Evolutionary conservation across 2,888 invertebrate species (phyloP), one percentile per base, ranked within the genome.

Genomic region (Agrotis clavis): DNA sequence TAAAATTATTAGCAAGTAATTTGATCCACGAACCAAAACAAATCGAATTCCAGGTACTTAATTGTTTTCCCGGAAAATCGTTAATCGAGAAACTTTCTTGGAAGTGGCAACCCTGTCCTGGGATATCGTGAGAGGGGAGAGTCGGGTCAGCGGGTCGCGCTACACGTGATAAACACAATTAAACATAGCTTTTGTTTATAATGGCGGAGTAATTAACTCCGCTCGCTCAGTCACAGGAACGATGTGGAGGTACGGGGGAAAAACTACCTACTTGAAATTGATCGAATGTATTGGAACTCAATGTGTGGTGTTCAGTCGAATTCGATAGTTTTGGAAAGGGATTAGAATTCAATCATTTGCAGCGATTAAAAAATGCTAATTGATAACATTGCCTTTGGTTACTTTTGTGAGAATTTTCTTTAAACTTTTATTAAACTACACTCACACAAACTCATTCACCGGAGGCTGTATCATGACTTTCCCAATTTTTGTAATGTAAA

Each of bases 71-170:
- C 47, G 50, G 47, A 65, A 77, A 77, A 71, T 77, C 75, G 60
- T 62, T 76, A 72, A 61, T 54, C 19, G 53, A 19, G 53, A 64
- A 77, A 61, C 47, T 48, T 41, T 67, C 73, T 45, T 62, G 48
- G 56, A 67, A 67, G 45, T 56, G 47, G 35, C 69, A 61, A 13
- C 65, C 60, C 65, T 68, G 30, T 35, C 54, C 61, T 56, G 64
- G 50, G 50, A 72, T 77, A 71, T 13, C 19, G 25, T 1, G 51
- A 41, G 64, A 48, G 48, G 67, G 65, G 68, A 50, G 59, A 61
- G 65, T 80, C 71, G 77, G 89, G 88, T 89, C 87, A 89, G 80
- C 85, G 69, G 89, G 87, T 88, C 89, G 81, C 84, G 81, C 76
- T 73, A 75, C 71, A 82, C 81, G 77, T 74, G 81, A 81, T 70